These are phyloP conservation scores for Thereva unica DNA, from an alignment of 2,888 invertebrate genomes.

Conservation along the genomic window DNA sequence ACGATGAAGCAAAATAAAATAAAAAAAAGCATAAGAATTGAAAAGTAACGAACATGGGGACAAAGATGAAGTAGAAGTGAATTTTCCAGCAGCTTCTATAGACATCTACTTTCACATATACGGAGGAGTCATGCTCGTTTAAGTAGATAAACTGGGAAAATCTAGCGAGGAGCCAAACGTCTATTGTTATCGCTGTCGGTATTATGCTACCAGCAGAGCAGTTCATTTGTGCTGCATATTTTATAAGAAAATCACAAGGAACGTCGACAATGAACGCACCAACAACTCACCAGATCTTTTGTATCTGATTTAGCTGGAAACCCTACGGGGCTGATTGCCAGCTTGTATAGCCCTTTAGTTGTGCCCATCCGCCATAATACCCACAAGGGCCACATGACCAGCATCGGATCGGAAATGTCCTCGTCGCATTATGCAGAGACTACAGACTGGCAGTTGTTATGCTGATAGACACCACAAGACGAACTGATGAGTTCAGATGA, in stretches of 20 bases:
- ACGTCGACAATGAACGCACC: conserved; percentile 20
- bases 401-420: background rate
- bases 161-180: conserved; percentile 19
- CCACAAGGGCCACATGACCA: too few species aligned
- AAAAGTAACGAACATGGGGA: conserved; percentile 29
- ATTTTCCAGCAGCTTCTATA: conserved; percentile 30
- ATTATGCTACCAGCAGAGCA: conserved; percentile 35
- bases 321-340: conserved; percentile 29
- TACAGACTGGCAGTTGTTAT: background rate
- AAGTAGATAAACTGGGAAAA: conserved; percentile 11
- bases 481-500: conserved; percentile 24
- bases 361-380: too few species aligned
- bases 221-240: conserved; percentile 34
- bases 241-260: conserved; percentile 19
- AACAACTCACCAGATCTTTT: background rate
- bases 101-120: conserved; percentile 14
- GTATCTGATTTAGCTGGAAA: conserved; percentile 26
- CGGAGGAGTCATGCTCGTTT: conserved; percentile 25
- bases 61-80: conserved; percentile 16
- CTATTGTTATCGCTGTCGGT: conserved; percentile 4
- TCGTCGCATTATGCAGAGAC: conserved; percentile 6
- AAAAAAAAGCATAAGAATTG: conserved; percentile 39
- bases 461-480: conserved; percentile 12
- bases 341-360: too few species aligned
- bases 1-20: conserved; percentile 37